Evolutionary conservation across 2,888 invertebrate genomes (phyloP).

Genomic region (Campoletis raptor): DNA sequence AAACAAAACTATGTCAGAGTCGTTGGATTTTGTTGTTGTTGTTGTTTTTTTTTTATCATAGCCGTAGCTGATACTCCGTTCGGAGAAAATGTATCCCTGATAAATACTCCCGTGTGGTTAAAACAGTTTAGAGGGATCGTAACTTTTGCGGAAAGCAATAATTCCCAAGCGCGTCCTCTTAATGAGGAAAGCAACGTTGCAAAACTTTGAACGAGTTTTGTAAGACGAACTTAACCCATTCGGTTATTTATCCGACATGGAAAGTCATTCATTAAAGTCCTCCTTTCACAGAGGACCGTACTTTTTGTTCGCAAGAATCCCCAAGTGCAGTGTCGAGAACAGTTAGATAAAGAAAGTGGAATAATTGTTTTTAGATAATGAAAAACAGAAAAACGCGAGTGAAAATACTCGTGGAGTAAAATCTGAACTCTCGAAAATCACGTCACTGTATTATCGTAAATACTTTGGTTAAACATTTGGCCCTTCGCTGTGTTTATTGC

Average conservation of each 20-base stretch:
- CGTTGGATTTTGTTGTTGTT: neutral
- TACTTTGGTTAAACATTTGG: no score
- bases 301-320: no score
- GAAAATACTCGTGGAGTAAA: no score
- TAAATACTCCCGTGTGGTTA: neutral
- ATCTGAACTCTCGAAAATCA: no score
- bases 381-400: no score
- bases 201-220: neutral
- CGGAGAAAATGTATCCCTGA: neutral
- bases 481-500: no score
- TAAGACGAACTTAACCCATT: neutral
- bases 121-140: neutral
- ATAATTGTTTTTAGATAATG: no score
- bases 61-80: neutral
- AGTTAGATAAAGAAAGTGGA: no score
- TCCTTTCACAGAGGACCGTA: neutral
- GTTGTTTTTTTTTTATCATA: neutral
- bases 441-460: no score
- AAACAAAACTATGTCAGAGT: slow-evolving; percentile 17
- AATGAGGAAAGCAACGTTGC: neutral
- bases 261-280: neutral
- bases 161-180: neutral
- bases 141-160: neutral
- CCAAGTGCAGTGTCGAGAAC: no score
- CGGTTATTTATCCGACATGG: neutral